Evolutionary conservation across 2,113 vertebrate genomes (phyloP).

Genomic region (Hippocampus mohnikei): DNA sequence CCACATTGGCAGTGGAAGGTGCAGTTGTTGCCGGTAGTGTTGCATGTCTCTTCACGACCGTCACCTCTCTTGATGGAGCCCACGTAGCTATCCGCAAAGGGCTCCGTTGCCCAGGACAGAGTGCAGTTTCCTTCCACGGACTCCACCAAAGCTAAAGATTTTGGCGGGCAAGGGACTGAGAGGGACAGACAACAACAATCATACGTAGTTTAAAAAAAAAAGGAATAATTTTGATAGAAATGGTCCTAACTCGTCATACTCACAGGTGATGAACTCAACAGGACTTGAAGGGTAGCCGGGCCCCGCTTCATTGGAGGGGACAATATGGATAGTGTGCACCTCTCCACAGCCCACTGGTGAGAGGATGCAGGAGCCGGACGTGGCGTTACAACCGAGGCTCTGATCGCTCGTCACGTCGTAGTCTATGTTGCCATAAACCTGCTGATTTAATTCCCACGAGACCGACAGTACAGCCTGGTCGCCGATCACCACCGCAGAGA

Average conservation of each 20-base stretch:
- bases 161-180: conserved; percentile 84
- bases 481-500: conserved; percentile 31
- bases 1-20: conserved; percentile 81
- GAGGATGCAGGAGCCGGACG: conserved; percentile 70
- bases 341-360: conserved; percentile 74
- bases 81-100: conserved; percentile 74
- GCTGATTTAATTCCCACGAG: conserved; percentile 63
- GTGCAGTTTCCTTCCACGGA: conserved; percentile 72
- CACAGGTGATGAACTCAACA: conserved; percentile 76
- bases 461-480: conserved; percentile 61
- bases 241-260: conserved; percentile 21
- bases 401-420: conserved; percentile 69
- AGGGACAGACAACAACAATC: not conserved
- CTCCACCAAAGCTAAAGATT: conserved; percentile 71
- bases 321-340: conserved; percentile 72
- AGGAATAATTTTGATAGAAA: no score
- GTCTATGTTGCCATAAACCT: conserved; percentile 60
- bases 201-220: not conserved
- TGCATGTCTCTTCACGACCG: conserved; percentile 78
- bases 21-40: conserved; percentile 78
- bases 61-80: conserved; percentile 82
- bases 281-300: conserved; percentile 69
- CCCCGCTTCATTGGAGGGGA: conserved; percentile 79
- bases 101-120: conserved; percentile 74
- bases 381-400: conserved; percentile 69